phyloP scores from a whole-genome alignment of 2,888 invertebrate species.

The Eucera pruinosa region DNA sequence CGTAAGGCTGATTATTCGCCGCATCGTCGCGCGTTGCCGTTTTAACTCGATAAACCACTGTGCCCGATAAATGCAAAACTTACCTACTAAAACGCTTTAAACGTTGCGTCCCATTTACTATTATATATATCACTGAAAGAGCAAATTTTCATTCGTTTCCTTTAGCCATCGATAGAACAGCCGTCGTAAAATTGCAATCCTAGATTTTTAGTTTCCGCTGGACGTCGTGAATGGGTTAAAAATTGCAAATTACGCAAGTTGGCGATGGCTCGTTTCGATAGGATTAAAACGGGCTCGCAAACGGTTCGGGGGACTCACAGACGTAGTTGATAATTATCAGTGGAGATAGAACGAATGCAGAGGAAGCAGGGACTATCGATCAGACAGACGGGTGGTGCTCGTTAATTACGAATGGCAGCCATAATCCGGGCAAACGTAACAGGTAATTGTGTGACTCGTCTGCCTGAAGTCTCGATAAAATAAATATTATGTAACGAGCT shows the following conservation, averaged over 20 bases:
- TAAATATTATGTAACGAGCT: conserved; percentile 36
- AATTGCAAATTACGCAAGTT: background rate
- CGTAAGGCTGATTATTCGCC: background rate
- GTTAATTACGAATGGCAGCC: conserved; percentile 43
- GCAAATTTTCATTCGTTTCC: no score
- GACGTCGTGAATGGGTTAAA: no score
- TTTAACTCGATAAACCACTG: no score
- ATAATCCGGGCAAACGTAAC: conserved; percentile 42
- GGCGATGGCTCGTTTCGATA: background rate
- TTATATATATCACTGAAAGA: no score
- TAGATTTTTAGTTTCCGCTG: no score
- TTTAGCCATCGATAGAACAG: no score
- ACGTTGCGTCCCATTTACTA: no score
- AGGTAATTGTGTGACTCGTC: conserved; percentile 25
- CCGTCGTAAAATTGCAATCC: no score
- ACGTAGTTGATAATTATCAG: conserved; percentile 30
- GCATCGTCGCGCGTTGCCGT: background rate
- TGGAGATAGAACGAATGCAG: conserved; percentile 32
- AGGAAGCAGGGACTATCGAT: conserved; percentile 35
- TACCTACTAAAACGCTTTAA: no score
- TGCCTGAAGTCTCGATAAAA: conserved; percentile 19
- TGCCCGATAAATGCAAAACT: no score
- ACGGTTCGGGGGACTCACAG: no score
- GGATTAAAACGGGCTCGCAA: no score
- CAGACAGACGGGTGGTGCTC: conserved; percentile 5